Conservation (phyloP, 2,113 vertebrate species). For the Fulica atra region DNA sequence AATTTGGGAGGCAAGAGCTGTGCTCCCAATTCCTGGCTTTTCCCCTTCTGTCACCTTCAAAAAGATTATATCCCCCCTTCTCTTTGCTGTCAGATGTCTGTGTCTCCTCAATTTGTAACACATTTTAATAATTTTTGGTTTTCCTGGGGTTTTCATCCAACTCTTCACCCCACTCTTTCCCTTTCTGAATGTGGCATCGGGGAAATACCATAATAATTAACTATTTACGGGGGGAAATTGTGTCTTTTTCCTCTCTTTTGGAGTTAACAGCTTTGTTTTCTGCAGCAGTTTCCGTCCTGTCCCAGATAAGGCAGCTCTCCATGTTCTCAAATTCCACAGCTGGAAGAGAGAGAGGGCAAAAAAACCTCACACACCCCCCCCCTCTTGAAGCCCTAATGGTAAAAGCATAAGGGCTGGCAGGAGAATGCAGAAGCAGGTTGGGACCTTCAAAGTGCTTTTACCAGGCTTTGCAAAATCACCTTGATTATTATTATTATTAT, state of each 20-base stretch:
- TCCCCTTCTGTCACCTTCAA: neutral
- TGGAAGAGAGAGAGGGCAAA: neutral
- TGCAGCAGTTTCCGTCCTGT: neutral
- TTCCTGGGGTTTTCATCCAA: neutral
- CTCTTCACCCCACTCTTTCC: neutral
- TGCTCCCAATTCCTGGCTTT: neutral
- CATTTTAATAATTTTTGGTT: neutral
- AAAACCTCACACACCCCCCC: too few species aligned
- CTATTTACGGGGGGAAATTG: too few species aligned
- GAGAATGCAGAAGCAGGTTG: neutral
- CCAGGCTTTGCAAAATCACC: neutral
- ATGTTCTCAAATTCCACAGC: neutral
- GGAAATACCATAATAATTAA: rapidly evolving
- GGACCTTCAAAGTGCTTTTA: neutral
- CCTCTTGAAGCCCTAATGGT: neutral
- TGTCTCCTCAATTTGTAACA: neutral
- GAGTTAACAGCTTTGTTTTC: neutral
- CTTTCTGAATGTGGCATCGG: rapidly evolving
- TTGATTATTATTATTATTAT: neutral
- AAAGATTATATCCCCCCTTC: neutral
- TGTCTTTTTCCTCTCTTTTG: neutral
- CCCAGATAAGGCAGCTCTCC: neutral
- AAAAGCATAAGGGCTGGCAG: neutral
- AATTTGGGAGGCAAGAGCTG: neutral
- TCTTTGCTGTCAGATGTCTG: neutral